These are phyloP conservation scores for Sebastes baramenuke DNA, from an alignment of 2,797 vertebrate species.

Conservation along the genomic window DNA sequence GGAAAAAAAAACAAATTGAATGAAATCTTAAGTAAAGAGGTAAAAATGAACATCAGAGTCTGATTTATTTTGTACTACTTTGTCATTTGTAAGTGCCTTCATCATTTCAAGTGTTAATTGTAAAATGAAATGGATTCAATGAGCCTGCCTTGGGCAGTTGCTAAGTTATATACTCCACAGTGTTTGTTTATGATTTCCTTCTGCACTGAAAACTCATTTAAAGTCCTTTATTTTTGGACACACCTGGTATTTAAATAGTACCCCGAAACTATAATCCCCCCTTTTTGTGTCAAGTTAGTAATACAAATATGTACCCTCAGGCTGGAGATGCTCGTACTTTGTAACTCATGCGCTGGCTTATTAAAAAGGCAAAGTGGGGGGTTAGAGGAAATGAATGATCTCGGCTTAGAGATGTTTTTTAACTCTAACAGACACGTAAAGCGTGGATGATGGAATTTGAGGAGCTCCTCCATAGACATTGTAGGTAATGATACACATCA, in stretches of 20 bases:
- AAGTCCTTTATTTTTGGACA: constrained; percentile 5
- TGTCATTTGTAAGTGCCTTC: too few relatives aligned
- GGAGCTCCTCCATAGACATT: constrained; percentile 38
- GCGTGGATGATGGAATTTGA: constrained; percentile 53
- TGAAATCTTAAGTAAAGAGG: too few relatives aligned
- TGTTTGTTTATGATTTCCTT: constrained; percentile 42
- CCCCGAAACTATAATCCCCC: constrained; percentile 18
- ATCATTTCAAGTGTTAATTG: too few relatives aligned
- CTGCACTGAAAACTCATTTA: constrained; percentile 40
- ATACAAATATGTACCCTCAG: constrained; percentile 51
- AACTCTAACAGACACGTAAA: constrained; percentile 50
- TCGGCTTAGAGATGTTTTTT: constrained; percentile 43
- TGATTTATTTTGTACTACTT: too few relatives aligned
- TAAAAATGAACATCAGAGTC: too few relatives aligned
- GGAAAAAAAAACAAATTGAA: too few relatives aligned
- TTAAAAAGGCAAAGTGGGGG: constrained; percentile 51
- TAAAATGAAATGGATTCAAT: constrained; percentile 23
- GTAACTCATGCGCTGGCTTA: constrained; percentile 35
- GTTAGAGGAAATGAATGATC: not conserved
- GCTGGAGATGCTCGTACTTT: constrained; percentile 50
- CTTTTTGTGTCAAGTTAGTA: constrained; percentile 45
- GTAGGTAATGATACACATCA: constrained; percentile 66
- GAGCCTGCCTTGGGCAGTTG: constrained; percentile 23
- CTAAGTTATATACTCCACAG: constrained; percentile 58
- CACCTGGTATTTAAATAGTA: constrained; percentile 42